A percentile compares a stretch with the other conserved stretches of the same genome.
These are phyloP conservation scores for Cercocebus atys DNA, from an alignment of 2,113 vertebrate species.

Conservation along the genomic window DNA sequence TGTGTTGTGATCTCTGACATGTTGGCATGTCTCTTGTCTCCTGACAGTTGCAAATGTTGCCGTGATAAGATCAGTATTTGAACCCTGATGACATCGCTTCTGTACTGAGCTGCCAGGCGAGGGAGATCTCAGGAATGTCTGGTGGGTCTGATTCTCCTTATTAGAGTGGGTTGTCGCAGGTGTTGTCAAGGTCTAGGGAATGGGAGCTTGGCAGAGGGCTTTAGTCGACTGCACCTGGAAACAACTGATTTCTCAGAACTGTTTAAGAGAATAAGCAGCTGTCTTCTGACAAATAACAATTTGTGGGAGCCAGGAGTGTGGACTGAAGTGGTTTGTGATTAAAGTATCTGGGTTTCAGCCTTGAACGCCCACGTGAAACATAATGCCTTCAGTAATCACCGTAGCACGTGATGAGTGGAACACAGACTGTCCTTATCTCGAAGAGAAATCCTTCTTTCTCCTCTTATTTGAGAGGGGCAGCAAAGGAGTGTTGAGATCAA, in stretches of 20 bases:
- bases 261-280: background rate
- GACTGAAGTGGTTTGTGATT: background rate
- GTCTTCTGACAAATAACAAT: background rate
- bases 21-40: background rate
- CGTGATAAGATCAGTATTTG: background rate
- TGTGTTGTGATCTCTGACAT: background rate
- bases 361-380: rapidly evolving
- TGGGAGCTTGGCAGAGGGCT: background rate
- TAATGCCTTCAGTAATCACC: background rate
- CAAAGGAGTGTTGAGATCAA: background rate
- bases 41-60: background rate
- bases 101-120: too few species aligned
- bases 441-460: background rate
- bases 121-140: background rate
- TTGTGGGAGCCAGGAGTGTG: background rate
- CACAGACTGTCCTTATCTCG: background rate
- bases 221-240: background rate
- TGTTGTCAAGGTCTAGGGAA: too few species aligned
- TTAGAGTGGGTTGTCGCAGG: background rate
- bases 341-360: background rate
- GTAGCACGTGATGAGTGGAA: too few species aligned
- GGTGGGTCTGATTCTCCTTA: background rate
- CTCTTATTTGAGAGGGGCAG: background rate
- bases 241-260: background rate
- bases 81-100: background rate